A percentile compares a stretch with the other conserved stretches of the same genome.
Conservation (phyloP, 2,113 vertebrate species). For the Tachycineta bicolor region DNA sequence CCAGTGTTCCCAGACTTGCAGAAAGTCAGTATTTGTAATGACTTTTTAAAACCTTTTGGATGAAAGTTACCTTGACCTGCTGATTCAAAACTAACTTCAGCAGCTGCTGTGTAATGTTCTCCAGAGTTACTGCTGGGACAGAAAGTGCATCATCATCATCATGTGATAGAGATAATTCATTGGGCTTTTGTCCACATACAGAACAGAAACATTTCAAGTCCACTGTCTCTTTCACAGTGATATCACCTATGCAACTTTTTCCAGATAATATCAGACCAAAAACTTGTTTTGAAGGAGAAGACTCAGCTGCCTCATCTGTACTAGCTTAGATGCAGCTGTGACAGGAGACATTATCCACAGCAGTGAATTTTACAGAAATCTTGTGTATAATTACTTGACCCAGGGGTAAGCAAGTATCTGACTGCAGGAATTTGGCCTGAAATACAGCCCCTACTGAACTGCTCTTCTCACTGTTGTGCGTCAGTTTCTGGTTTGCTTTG, state of each 20-base stretch:
- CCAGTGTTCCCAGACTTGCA: neutral
- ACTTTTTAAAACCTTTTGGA: neutral
- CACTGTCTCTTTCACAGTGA: neutral
- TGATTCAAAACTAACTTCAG: neutral
- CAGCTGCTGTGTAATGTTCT: neutral
- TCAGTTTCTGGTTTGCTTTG: neutral
- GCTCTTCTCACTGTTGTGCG: neutral
- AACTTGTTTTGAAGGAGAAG: neutral
- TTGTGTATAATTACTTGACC: neutral
- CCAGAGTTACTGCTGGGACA: neutral
- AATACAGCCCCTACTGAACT: neutral
- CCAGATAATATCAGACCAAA: neutral
- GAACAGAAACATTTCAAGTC: neutral
- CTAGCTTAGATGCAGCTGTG: neutral
- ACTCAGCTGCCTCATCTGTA: neutral
- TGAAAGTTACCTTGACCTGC: conserved; percentile 18
- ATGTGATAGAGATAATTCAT: neutral
- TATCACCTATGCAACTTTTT: neutral
- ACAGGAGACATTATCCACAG: neutral
- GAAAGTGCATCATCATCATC: neutral
- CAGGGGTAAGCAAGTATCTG: neutral
- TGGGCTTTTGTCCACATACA: neutral
- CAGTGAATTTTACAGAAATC: neutral
- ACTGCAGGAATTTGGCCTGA: neutral
- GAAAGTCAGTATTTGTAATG: neutral